These are phyloP conservation scores for Lucinisca nassula DNA, from an alignment of 2,888 invertebrate species.

Conservation along the genomic window DNA sequence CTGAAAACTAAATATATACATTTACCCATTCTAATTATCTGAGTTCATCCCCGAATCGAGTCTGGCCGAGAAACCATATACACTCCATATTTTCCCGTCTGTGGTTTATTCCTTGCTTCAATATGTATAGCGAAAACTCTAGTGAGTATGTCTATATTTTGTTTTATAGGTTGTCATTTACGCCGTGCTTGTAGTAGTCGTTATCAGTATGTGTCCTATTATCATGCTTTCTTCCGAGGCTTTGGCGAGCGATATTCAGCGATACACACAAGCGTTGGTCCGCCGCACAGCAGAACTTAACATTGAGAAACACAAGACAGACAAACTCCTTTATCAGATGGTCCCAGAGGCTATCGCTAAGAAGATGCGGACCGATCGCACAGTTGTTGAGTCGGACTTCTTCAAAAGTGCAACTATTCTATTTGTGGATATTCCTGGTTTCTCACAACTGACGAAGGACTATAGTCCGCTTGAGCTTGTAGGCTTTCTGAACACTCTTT, in stretches of 20 bases:
- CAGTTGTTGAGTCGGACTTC: constrained; percentile 73
- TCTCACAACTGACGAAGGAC: constrained; percentile 61
- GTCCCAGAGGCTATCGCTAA: constrained; percentile 75
- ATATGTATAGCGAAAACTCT: too few relatives aligned
- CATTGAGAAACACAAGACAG: constrained; percentile 71
- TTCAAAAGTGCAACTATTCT: constrained; percentile 75
- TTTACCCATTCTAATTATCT: too few relatives aligned
- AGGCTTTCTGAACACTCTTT: constrained; percentile 71
- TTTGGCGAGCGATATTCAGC: constrained; percentile 76
- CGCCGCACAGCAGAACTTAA: constrained; percentile 77
- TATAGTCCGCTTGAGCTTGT: constrained; percentile 71
- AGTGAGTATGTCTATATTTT: too few relatives aligned
- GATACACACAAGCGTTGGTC: constrained; percentile 78
- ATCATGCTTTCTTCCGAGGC: constrained; percentile 71
- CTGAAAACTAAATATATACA: too few relatives aligned
- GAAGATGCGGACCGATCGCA: constrained; percentile 65
- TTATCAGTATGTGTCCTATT: constrained; percentile 71
- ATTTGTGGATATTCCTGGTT: constrained; percentile 76
- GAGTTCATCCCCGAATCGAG: too few relatives aligned
- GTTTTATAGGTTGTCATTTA: constrained; percentile 90
- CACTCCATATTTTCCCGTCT: too few relatives aligned
- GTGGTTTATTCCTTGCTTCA: too few relatives aligned
- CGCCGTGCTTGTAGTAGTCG: constrained; percentile 88
- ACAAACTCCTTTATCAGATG: constrained; percentile 65
- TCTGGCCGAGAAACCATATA: too few relatives aligned